phyloP scores from a whole-genome alignment of 35 echinoderm and acorn worm species.

The Ophioderma brevispina region DNA sequence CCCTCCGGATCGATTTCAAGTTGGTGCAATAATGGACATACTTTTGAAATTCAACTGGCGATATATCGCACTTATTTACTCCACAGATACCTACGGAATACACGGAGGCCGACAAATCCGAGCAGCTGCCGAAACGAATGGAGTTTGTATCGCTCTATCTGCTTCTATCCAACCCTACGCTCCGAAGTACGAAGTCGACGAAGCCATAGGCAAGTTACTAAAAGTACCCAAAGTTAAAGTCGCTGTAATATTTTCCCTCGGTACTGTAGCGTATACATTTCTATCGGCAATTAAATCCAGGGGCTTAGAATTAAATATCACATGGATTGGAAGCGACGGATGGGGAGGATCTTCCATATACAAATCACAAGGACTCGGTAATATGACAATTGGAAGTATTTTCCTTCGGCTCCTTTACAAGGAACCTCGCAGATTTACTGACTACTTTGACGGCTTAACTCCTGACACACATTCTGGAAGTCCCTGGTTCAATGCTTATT shows the following conservation, averaged over 20 bases:
- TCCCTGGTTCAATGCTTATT: neutral
- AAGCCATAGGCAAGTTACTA: neutral
- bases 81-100: slow-evolving; percentile 26
- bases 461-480: neutral
- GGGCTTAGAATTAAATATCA: neutral
- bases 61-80: slow-evolving; percentile 37
- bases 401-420: neutral
- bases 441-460: neutral
- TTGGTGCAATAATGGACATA: slow-evolving; percentile 44
- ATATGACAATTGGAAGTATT: neutral
- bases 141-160: slow-evolving; percentile 33
- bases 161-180: slow-evolving; percentile 3
- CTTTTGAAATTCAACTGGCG: slow-evolving; percentile 36
- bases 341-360: neutral
- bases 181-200: neutral
- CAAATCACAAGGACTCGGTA: neutral
- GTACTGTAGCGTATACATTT: neutral
- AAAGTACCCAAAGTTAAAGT: slow-evolving; percentile 27
- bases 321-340: slow-evolving; percentile 19
- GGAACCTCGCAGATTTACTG: neutral
- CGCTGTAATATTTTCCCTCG: slow-evolving; percentile 18
- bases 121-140: neutral
- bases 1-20: slow-evolving; percentile 23
- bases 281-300: neutral
- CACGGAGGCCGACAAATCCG: neutral